Evolutionary conservation across 2,113 vertebrate species (phyloP), one percentile per base, ranked within the genome.

Genomic region (Mustelus asterias): DNA sequence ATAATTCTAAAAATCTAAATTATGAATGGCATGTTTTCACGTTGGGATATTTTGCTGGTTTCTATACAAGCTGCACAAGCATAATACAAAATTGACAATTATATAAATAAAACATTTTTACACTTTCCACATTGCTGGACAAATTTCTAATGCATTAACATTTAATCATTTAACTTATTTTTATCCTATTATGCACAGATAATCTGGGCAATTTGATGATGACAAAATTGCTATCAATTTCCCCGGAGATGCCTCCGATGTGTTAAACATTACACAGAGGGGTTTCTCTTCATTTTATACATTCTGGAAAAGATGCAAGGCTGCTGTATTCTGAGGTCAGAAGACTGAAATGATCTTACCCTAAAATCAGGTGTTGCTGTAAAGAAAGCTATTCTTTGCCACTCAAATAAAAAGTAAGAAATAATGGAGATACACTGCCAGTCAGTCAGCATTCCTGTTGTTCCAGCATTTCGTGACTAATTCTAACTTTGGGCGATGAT

Each of bases 111-210:
- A 88, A 24, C 83, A 86, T 86, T 86, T 86, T 86, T 10, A 24
- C 44, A 3, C 8, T 4, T 11, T 54, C 18, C 37, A 54, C 54
- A 20, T 26, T 26, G 54, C 44, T 48, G 2, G 26, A 85, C 41
- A 86, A 86, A 90, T 63, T 90, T 90, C 54, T 90, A 60, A 44
- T 83, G 80, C 80, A 83, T 18, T 83, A 83, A 44, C 20, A 83
- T 83, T 16, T 7, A 22, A 44, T 22, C 41, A 83, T 83, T 83
- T 6, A 83, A 83, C 37, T 83, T 44, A 83, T 83, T 83, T 20
- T 44, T 83, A 22, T 41, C 4, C 37, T 41, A 41, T 41, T 44
- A 41, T 44, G 80, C 41, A 83, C 18, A 41, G 37, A 18, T 41
- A 7, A 41, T 83, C 80, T 83, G 80, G 18, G 80, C 80, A 83